Evolutionary conservation across 1,140 invertebrate species (phyloP), one percentile per base, ranked within the genome.

Genomic region (Paracyclopina nana): DNA sequence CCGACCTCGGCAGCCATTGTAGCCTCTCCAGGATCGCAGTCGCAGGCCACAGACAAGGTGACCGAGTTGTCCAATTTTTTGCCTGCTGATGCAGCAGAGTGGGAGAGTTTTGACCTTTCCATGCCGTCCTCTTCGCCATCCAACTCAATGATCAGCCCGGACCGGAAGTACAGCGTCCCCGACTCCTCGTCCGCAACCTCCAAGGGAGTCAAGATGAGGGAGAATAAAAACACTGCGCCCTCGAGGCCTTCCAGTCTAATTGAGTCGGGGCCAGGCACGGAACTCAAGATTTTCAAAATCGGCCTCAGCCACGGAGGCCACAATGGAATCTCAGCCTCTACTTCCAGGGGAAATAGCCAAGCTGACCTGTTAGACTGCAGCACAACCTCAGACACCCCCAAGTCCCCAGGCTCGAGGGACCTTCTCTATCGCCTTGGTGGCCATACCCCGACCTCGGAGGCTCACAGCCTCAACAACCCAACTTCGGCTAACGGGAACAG

Each of bases 311-410:
- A 43, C 43, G 50, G 27, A 31, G 34, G 44, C 28, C 20, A 26
- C 25, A 16, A 27, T 26, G 4, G 49, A 41, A 38, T 44, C 18
- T 52, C 46, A 11, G 53, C 53, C 53, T 55, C 43, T n/a, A 38
- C 55, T n/a, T 50, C 29, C 8, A 46, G 50, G 43, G 46, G 42
- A 31, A 14, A 27, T 11, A 27, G 25, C 25, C 27, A 54, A 28
- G 42, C 34, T 49, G 28, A 31, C 38, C 46, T 58, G 22, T 71
- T 51, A 20, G 49, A 51, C 6, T 25, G 69, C 53, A 31, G 28
- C 14, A n/a, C n/a, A n/a, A n/a, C n/a, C n/a, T n/a, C n/a, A n/a
- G 53, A 49, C 46, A 56, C 54, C 9, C 51, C 57, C 11, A 57
- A 56, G 27, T 40, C 49, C 3, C 55, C 54, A 2, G n/a, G n/a